Base-by-base conservation (phyloP, 2,113 vertebrate genomes). In the Bubo scandiacus region DNA sequence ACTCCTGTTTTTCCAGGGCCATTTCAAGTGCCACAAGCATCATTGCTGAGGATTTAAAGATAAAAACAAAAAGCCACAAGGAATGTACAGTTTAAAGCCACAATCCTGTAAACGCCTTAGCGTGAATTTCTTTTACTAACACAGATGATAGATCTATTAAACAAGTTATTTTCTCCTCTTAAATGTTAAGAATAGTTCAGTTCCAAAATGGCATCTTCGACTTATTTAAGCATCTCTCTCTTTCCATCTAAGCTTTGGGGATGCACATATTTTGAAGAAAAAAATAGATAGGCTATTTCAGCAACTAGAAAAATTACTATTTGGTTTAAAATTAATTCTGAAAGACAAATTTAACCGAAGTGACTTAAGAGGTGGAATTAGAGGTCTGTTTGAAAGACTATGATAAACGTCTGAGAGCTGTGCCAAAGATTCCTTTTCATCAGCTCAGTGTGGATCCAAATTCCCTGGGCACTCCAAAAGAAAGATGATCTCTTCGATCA, bases 291-390 rank as follows among this genome's bases (percentile, higher is more conserved):
- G 12, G 7, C 11, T 85, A 49, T 59, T 92, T 84, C 55, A 86
- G 49, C 42, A 78, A 62, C 42, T 42, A 71, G 32, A 84, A 86
- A 58, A 88, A 54, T 4, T 80, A 77, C 17, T 54, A 25, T 91
- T 55, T 88, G 21, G 43, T 90, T 92, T 86, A 82, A 92, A 88
- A 94, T 77, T 80, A 77, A 68, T 93, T 94, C 66, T 42, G 49
- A 72, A 88, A 93, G 49, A 65, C 30, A 68, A 88, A 90, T 92
- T 68, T 88, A 86, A 77, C 25, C 20, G 18, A 75, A 90, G 43
- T n/a, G 30, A 75, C 66, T 87, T 65, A 40, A 47, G 66, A 82
- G 66, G 13, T 61, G 10, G 71, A 94, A 88, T 27, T 42, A 34
- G 47, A 86, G 25, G 9, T 62, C 72, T 92, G 42, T 74, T 84